Evolutionary conservation across 1,140 invertebrate genomes (phyloP).

Genomic region (Diabrotica virgifera): DNA sequence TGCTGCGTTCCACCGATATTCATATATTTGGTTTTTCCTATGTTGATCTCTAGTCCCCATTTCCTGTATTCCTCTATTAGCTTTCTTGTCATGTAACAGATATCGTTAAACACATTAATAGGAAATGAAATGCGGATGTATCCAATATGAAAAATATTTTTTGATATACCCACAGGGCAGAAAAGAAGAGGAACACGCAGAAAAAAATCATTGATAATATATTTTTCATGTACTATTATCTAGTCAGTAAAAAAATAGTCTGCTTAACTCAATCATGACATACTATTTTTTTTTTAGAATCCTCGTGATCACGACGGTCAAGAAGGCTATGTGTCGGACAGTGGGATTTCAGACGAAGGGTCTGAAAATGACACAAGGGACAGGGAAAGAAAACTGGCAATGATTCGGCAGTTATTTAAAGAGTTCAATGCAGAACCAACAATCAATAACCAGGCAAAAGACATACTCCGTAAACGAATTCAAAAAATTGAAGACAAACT

Average conservation of each 20-base stretch:
- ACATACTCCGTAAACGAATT: constrained; percentile 63
- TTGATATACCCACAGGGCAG: too few relatives aligned
- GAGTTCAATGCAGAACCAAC: constrained; percentile 64
- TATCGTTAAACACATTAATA: too few relatives aligned
- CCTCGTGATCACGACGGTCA: constrained; percentile 31
- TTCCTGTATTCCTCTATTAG: too few relatives aligned
- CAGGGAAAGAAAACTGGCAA: constrained; percentile 66
- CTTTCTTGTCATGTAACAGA: too few relatives aligned
- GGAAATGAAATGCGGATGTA: too few relatives aligned
- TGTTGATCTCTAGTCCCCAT: too few relatives aligned
- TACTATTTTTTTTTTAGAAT: not conserved
- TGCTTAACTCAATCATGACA: not conserved
- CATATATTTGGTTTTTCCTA: too few relatives aligned
- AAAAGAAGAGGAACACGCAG: too few relatives aligned
- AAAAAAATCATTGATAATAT: too few relatives aligned
- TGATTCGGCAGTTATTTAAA: constrained; percentile 62
- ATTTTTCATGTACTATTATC: too few relatives aligned
- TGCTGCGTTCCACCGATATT: too few relatives aligned
- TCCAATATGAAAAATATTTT: too few relatives aligned
- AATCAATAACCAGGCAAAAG: constrained; percentile 62
- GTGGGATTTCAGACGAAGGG: constrained; percentile 73
- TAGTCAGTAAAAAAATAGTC: not conserved
- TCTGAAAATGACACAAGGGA: constrained; percentile 72
- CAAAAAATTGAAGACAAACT: constrained; percentile 77
- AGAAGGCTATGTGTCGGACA: constrained; percentile 67